These are phyloP conservation scores for Choloepus didactylus DNA, from an alignment of 2,797 vertebrate genomes.

Conservation along the genomic window DNA sequence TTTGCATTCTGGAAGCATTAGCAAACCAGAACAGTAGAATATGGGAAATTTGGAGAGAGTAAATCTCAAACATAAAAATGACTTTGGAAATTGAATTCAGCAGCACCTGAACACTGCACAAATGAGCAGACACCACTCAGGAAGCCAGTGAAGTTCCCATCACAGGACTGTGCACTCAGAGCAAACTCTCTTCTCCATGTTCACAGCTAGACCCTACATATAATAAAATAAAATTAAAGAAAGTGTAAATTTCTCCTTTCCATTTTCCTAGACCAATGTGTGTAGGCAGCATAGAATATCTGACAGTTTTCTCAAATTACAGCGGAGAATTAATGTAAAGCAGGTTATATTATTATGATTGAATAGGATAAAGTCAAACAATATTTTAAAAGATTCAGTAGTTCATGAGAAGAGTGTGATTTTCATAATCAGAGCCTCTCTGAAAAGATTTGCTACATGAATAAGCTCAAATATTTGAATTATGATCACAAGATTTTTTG, in stretches of 20 bases:
- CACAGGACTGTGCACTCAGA: neutral
- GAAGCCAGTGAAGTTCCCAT: neutral
- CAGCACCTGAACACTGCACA: neutral
- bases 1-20: too few species aligned
- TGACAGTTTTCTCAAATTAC: too few species aligned
- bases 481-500: too few species aligned
- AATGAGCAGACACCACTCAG: neutral
- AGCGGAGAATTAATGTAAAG: neutral
- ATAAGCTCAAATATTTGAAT: too few species aligned
- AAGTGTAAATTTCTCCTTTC: neutral
- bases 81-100: neutral
- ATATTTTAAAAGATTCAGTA: too few species aligned
- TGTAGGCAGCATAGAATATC: neutral
- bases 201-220: neutral
- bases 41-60: neutral
- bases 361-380: neutral
- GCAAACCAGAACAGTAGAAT: too few species aligned
- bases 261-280: neutral
- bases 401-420: too few species aligned
- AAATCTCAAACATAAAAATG: neutral
- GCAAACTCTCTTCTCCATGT: neutral
- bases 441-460: neutral
- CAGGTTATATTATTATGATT: neutral
- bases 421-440: too few species aligned
- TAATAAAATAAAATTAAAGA: neutral